These are phyloP conservation scores for Bungarus multicinctus DNA, from an alignment of 2,113 vertebrate genomes.

Conservation along the genomic window DNA sequence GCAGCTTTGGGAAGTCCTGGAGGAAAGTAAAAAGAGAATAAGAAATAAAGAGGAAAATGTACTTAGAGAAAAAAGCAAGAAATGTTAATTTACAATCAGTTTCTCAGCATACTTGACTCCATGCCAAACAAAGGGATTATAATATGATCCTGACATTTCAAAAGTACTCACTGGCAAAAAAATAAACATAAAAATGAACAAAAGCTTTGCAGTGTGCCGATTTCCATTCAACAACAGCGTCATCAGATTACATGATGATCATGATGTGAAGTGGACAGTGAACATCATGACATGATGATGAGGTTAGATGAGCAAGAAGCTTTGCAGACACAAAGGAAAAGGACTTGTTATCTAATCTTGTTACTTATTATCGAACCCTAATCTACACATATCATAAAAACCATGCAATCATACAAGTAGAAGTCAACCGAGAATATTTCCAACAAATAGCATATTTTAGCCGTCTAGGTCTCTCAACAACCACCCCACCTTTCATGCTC, in stretches of 20 bases:
- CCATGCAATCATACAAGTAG: neutral
- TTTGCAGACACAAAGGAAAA: neutral
- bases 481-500: neutral
- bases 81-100: neutral
- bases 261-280: neutral
- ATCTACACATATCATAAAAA: neutral
- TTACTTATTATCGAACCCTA: neutral
- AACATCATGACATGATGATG: no score
- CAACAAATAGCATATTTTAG: neutral
- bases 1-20: slow-evolving; percentile 82
- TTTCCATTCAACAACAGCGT: neutral
- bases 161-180: neutral
- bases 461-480: neutral
- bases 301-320: neutral
- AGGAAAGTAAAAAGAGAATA: neutral
- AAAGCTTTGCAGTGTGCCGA: no score
- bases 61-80: neutral
- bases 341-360: neutral
- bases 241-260: neutral
- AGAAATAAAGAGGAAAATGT: neutral
- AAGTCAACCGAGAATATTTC: neutral
- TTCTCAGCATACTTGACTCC: neutral
- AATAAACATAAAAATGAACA: no score
- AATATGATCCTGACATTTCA: neutral
- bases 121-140: neutral